These are phyloP conservation scores for Anthopleura xanthogrammica DNA, from an alignment of 92 coral and sea anemone species.

Conservation along the genomic window DNA sequence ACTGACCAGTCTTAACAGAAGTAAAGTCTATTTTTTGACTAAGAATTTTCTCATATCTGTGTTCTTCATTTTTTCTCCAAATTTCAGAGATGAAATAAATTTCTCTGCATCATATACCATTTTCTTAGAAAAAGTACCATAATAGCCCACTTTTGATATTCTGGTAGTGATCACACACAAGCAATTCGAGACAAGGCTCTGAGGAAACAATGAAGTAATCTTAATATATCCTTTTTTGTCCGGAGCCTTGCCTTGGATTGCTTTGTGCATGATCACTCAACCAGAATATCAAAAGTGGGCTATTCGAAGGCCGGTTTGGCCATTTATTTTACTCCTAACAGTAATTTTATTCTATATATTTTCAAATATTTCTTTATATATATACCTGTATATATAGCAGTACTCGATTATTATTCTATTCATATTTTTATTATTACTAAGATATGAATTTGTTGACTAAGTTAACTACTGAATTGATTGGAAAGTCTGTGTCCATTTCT, in stretches of 20 bases:
- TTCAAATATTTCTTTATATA: conserved; percentile 4
- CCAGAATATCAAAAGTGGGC: no score
- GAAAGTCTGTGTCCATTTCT: conserved; percentile 78
- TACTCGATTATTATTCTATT: not conserved
- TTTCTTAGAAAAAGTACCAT: conserved; percentile 1
- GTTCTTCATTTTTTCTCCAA: not conserved
- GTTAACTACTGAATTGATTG: conserved; percentile 80
- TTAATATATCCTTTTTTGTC: no score
- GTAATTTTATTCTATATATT: not conserved
- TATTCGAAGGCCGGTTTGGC: not conserved
- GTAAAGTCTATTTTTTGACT: no score
- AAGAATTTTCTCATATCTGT: not conserved
- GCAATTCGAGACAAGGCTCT: no score
- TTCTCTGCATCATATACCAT: not conserved
- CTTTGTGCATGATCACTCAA: no score
- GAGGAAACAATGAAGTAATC: no score
- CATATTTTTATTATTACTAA: not conserved
- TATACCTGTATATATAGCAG: not conserved
- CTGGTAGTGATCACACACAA: no score
- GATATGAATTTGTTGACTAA: conserved; percentile 76
- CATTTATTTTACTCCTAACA: not conserved
- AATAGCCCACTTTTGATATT: no score
- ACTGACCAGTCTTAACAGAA: no score
- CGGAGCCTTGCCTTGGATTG: no score
- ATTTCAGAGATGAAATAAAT: not conserved